phyloP scores from a whole-genome alignment of 2,113 vertebrate species.

The Reinhardtius hippoglossoides region DNA sequence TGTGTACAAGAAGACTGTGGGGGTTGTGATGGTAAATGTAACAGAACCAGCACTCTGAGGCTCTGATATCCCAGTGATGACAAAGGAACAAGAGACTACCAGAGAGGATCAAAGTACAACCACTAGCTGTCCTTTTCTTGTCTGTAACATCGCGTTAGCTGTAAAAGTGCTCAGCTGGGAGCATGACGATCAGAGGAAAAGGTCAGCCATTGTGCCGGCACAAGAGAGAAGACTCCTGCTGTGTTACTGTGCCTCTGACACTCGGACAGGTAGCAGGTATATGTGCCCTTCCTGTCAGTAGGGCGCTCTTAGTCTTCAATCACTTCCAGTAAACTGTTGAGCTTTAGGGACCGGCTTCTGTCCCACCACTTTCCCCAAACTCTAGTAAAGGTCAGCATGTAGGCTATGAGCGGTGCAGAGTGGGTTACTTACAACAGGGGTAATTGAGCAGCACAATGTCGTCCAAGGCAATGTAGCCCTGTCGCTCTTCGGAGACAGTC shows the following conservation, averaged over 20 bases:
- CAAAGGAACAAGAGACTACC: background rate
- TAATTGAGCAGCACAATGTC: constrained; percentile 95
- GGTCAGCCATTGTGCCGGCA: constrained; percentile 56
- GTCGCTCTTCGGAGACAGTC: constrained; percentile 86
- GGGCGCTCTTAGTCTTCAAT: constrained; percentile 25
- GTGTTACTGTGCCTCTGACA: constrained; percentile 33
- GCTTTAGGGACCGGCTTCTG: background rate
- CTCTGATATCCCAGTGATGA: background rate
- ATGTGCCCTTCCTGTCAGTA: background rate
- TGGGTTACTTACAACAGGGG: constrained; percentile 92
- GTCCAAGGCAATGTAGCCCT: constrained; percentile 94
- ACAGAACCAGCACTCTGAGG: constrained; percentile 3
- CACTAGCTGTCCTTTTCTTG: constrained; percentile 33
- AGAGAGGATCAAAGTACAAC: constrained; percentile 29
- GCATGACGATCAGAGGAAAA: constrained; percentile 41
- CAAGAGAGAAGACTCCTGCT: constrained; percentile 42
- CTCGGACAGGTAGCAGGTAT: constrained; percentile 10
- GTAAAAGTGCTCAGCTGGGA: constrained; percentile 39
- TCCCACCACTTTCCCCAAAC: background rate
- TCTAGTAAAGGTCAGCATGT: constrained; percentile 53
- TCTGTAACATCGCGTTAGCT: constrained; percentile 46
- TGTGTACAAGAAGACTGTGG: constrained; percentile 5
- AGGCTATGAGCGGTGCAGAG: constrained; percentile 7
- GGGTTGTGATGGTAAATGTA: background rate
- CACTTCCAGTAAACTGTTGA: constrained; percentile 7